Percentiles rank a stretch among this genome's conserved stretches.
Evolutionary conservation across 2,888 invertebrate species (phyloP).

Genomic region (Elegia similella): DNA sequence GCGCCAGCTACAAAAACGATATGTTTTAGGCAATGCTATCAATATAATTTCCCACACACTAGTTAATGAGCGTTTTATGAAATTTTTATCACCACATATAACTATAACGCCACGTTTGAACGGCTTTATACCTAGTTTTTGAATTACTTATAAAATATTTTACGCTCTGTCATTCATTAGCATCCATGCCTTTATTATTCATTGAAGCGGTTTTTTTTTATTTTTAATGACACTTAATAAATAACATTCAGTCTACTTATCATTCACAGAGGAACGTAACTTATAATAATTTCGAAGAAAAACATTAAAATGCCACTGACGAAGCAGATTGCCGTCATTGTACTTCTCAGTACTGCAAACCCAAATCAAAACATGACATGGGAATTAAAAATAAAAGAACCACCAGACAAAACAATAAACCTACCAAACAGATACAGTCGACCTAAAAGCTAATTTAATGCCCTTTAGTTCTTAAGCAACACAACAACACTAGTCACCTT

Average conservation of each 20-base stretch:
- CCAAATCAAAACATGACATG: conserved; percentile 10
- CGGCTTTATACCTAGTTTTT: no score
- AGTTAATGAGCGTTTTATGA: no score
- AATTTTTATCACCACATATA: no score
- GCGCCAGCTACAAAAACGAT: no score
- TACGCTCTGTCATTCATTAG: no score
- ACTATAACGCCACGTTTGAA: no score
- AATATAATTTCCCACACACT: no score
- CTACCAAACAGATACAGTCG: conserved; percentile 15
- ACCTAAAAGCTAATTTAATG: conserved; percentile 19
- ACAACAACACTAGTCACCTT: conserved; percentile 42
- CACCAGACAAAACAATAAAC: conserved; percentile 6
- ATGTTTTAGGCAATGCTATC: no score
- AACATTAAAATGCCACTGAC: not conserved
- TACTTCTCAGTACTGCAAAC: not conserved
- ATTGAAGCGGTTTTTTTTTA: no score
- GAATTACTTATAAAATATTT: no score
- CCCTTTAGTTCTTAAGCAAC: conserved; percentile 22
- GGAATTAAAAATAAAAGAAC: conserved; percentile 15
- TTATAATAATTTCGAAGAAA: not conserved
- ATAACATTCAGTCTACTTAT: not conserved
- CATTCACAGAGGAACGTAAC: not conserved
- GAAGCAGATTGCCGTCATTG: not conserved
- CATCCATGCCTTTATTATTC: no score
- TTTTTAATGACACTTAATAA: not conserved